These are phyloP conservation scores for Ptyas mucosa DNA, from an alignment of 2,113 vertebrate species.

Conservation along the genomic window DNA sequence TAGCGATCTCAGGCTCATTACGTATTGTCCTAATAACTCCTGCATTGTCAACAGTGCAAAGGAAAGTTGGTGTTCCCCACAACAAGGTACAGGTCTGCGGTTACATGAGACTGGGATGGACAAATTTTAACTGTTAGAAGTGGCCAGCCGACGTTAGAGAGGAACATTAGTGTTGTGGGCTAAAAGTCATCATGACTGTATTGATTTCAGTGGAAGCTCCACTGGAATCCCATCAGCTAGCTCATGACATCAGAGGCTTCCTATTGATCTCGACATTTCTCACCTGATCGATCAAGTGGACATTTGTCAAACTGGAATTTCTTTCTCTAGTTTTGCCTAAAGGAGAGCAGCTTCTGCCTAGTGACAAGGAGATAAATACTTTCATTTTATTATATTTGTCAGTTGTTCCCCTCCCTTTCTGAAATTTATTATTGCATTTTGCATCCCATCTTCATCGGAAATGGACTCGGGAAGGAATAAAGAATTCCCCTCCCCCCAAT, in stretches of 20 bases:
- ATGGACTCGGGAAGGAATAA: too few relatives aligned
- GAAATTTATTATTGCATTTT: background rate
- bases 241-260: background rate
- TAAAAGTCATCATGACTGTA: background rate
- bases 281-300: background rate
- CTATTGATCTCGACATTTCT: background rate
- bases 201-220: background rate
- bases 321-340: background rate
- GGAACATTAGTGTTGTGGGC: constrained; percentile 35
- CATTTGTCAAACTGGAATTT: background rate
- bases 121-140: constrained; percentile 15
- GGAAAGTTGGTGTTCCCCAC: constrained; percentile 41
- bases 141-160: constrained; percentile 2
- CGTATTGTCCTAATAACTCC: constrained; percentile 50
- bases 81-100: constrained; percentile 35
- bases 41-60: constrained; percentile 43
- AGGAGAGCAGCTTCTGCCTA: background rate
- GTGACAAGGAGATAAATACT: background rate
- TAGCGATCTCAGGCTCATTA: constrained; percentile 24
- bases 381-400: background rate
- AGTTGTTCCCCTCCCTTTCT: background rate
- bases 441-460: too few relatives aligned
- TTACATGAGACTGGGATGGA: constrained; percentile 41
- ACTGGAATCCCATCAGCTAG: background rate
- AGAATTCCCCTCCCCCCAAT: too few relatives aligned